Evolutionary conservation across 37 sponge, comb jelly and placozoan species (phyloP), one percentile per base, ranked within the genome.

Genomic region (Crambe crambe): DNA sequence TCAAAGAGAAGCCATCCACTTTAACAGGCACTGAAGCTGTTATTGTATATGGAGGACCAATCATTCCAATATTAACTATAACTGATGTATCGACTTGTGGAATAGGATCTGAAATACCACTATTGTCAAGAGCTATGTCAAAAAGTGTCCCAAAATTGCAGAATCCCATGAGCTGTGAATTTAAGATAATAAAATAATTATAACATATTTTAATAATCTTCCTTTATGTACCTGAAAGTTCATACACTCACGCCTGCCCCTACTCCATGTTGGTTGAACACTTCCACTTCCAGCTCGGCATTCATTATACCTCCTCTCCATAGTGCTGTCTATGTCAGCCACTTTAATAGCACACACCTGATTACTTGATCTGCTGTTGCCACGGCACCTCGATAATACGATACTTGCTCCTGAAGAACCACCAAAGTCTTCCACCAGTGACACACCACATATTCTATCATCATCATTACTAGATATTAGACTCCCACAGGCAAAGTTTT

Each of bases 311-410:
- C 56, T 35, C 35, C 29, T 39, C 27, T 72, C 72, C 81, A 80
- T 72, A 18, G 17, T 25, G 30, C 30, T 60, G 36, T 80, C 43
- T 34, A 80, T 56, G 30, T 36, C 62, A 12, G 71, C 10, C 1
- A 80, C 32, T 23, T 27, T 35, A 38, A 60, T 54, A 37, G 42
- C 35, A 37, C 81, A 80, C 29, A 71, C 72, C 1, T 31, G 32
- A 40, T 71, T 80, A 10, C 61, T 56, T 25, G 20, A 18, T n/a
- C 30, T 18, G 18, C 12, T 34, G 10, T 30, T 57, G 30, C 21
- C 35, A 10, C 42, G 38, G 70, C 81, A 72, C 30, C 39, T 69
- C 20, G 81, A 27, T 29, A 80, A 0, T 36, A 80, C 42, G 29
- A 80, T 37, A 25, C n/a, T 60, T 9, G 72, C 25, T 12, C 72